Evolutionary conservation across 1,140 invertebrate species (phyloP), one percentile per base, ranked within the genome.

Genomic region (Drosophila bocki): DNA sequence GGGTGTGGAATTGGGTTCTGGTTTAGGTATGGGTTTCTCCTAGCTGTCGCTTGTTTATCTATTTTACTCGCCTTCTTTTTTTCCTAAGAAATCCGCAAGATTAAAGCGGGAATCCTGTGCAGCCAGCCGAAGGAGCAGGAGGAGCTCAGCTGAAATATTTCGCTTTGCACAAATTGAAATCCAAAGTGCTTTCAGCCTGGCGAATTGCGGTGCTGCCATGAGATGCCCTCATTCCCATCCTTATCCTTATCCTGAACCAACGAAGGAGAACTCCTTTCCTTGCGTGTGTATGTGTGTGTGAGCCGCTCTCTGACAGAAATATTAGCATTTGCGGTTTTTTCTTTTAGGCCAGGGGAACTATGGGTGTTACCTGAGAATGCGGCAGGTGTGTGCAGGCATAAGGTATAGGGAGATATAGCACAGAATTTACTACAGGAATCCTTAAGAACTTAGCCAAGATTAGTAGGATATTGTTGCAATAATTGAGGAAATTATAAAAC

Each of bases 81-180:
- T 67, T 78, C 57, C 70, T 47, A 64, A 82, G 85, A 90, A 90
- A 90, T 90, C 85, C 81, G 48, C 44, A 82, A 90, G 85, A 90
- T 90, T 90, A 90, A 90, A 90, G 85, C 85, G 57, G 48, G 62
- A 57, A 51, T 77, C 51, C 71, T 47, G 71, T 78, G 62, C 64
- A 60, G 64, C 51, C 57, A 47, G 22, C 12, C 13, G 15, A 29
- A 41, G 35, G 54, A 51, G 57, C 17, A 9, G 29, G 48, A 79
- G 69, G 78, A 90, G 85, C 85, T 74, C 85, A 90, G 85, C 86
- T 90, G 86, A 90, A 90, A 90, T 90, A 90, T 90, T 90, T 90
- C 85, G 81, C 51, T 90, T 79, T 82, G 70, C 67, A 85, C 86
- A 90, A 90, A 90, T 90, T 90, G 85, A 90, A 90, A 90, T 90